These are phyloP conservation scores for Cydia amplana DNA, from an alignment of 1,140 invertebrate species.

Conservation along the genomic window DNA sequence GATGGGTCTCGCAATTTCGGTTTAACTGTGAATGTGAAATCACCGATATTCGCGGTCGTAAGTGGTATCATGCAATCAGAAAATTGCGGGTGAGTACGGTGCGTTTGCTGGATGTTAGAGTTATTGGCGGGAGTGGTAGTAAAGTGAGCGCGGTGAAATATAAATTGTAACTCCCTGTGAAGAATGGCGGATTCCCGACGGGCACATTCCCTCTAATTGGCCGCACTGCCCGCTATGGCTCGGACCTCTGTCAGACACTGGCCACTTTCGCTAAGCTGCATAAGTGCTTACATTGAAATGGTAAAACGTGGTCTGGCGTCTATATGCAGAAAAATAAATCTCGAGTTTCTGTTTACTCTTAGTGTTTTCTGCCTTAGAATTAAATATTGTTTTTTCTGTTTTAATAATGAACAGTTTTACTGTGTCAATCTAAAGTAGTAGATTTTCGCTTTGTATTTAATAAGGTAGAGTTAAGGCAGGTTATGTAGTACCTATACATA, in stretches of 20 bases:
- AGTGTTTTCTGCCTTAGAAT: background rate
- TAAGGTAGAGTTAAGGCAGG: background rate
- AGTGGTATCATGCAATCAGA: conserved; percentile 28
- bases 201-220: conserved; percentile 74
- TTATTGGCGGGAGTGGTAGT: conserved; percentile 33
- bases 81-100: conserved; percentile 15
- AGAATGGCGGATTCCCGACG: conserved; percentile 44
- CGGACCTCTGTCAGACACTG: conserved; percentile 49
- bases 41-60: conserved; percentile 1
- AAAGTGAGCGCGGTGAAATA: conserved; percentile 37
- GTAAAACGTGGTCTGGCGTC: background rate
- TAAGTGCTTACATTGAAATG: conserved; percentile 21
- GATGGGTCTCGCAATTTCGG: conserved; percentile 21
- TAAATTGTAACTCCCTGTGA: conserved; percentile 58
- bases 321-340: background rate
- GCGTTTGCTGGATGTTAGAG: conserved; percentile 9
- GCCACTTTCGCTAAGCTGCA: conserved; percentile 59
- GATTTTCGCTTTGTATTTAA: background rate
- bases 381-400: background rate
- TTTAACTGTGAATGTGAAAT: conserved; percentile 25
- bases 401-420: background rate
- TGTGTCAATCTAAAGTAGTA: background rate
- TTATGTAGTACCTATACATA: background rate
- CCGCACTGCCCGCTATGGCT: conserved; percentile 59
- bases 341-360: background rate